These are phyloP conservation scores for Caenorhabditis doughertyi DNA, from an alignment of 2,888 invertebrate species.

Conservation along the genomic window DNA sequence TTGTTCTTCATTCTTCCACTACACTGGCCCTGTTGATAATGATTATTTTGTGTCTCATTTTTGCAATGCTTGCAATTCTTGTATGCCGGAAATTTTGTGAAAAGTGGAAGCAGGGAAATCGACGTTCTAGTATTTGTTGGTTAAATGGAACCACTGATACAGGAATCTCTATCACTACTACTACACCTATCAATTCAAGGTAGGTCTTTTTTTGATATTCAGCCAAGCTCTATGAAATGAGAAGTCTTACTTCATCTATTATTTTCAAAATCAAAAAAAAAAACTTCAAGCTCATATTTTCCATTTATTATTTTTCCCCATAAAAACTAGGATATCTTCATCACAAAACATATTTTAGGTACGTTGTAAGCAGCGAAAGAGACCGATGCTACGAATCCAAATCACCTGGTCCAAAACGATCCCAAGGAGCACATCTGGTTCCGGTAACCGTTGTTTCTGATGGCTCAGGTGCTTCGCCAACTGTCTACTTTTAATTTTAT, in stretches of 20 bases:
- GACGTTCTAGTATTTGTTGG: slow-evolving; percentile 73
- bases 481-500: slow-evolving; percentile 73
- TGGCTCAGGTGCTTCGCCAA: slow-evolving; percentile 70
- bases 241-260: too few relatives aligned
- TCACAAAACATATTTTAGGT: slow-evolving; percentile 35
- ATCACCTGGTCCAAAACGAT: slow-evolving; percentile 70
- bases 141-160: slow-evolving; percentile 72
- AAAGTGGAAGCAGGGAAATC: slow-evolving; percentile 66
- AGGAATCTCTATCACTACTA: slow-evolving; percentile 73
- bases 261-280: not conserved
- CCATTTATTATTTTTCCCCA: not conserved
- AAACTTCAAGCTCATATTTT: not conserved
- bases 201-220: too few relatives aligned
- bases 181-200: slow-evolving; percentile 63
- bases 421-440: slow-evolving; percentile 75
- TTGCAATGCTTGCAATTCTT: slow-evolving; percentile 66
- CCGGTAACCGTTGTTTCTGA: slow-evolving; percentile 75
- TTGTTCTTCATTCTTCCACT: slow-evolving; percentile 57
- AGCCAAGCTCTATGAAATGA: too few relatives aligned
- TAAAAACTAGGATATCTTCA: too few relatives aligned
- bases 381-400: slow-evolving; percentile 70
- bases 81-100: slow-evolving; percentile 69
- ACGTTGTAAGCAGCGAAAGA: slow-evolving; percentile 67
- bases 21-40: slow-evolving; percentile 67
- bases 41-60: slow-evolving; percentile 66